Conservation (phyloP, 2,888 invertebrate genomes). For the Empis stercorea region DNA sequence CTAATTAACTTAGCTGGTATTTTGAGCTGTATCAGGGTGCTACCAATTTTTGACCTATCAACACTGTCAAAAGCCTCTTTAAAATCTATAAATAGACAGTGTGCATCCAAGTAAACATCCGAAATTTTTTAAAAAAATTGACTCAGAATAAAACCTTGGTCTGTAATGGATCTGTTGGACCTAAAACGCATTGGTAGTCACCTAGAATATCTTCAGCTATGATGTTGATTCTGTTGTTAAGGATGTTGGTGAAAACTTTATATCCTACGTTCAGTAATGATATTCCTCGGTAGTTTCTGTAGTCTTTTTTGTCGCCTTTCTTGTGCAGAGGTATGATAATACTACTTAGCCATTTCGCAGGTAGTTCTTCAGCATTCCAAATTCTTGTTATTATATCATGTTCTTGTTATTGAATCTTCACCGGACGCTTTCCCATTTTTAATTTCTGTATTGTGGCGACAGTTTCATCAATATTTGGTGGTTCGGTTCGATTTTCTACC, state of each 20-base stretch:
- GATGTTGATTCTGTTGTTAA: background rate
- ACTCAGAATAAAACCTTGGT: background rate
- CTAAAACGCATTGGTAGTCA: background rate
- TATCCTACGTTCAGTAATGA: background rate
- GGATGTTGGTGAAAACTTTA: background rate
- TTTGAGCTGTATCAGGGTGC: background rate
- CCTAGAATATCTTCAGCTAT: background rate
- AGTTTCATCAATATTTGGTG: background rate
- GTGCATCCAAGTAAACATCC: background rate
- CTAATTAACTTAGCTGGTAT: background rate
- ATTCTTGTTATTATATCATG: background rate
- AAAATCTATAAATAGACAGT: background rate
- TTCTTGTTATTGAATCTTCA: background rate
- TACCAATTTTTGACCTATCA: background rate
- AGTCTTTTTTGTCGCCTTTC: background rate
- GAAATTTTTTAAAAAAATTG: background rate
- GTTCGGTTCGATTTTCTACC: background rate
- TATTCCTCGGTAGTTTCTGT: background rate
- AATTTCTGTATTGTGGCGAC: background rate
- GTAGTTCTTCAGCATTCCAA: background rate
- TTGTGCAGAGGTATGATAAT: background rate
- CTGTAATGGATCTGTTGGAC: background rate
- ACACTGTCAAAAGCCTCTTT: no score
- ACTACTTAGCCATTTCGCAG: background rate
- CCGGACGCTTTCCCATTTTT: background rate